Evolutionary conservation across 37 sponge, comb jelly and placozoan genomes (phyloP).

Genomic region (Oopsacas minuta): DNA sequence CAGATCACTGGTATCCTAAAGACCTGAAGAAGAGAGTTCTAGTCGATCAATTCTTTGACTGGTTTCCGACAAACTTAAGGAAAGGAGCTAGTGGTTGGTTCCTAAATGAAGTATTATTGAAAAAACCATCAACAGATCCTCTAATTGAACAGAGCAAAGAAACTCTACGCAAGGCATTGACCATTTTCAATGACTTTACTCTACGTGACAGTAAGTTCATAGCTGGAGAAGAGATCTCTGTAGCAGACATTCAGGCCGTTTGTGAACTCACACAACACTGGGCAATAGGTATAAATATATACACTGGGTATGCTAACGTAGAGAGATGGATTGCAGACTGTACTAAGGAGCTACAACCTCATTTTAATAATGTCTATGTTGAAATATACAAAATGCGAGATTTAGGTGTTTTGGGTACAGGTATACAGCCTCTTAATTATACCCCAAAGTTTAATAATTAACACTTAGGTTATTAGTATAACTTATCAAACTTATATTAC

Average conservation of each 20-base stretch:
- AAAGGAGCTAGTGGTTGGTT: background rate
- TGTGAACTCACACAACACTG: slow-evolving; percentile 42
- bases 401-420: slow-evolving; percentile 9
- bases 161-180: slow-evolving; percentile 20
- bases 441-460: too few species aligned
- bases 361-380: slow-evolving; percentile 28
- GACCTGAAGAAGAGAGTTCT: slow-evolving; percentile 21
- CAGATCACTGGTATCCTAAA: slow-evolving; percentile 26
- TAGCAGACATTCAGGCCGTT: slow-evolving; percentile 41
- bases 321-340: slow-evolving; percentile 41
- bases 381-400: slow-evolving; percentile 16
- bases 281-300: slow-evolving; percentile 24
- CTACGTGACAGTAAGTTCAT: slow-evolving; percentile 42
- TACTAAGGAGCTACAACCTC: slow-evolving; percentile 28
- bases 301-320: slow-evolving; percentile 39
- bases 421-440: background rate
- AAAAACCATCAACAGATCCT: slow-evolving; percentile 16
- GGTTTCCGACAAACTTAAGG: background rate
- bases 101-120: background rate
- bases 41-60: slow-evolving; percentile 25
- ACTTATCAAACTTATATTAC: too few species aligned
- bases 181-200: slow-evolving; percentile 30
- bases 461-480: too few species aligned
- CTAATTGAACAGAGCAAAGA: slow-evolving; percentile 6
- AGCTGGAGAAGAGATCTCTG: slow-evolving; percentile 39